Evolutionary conservation across 2,888 invertebrate genomes (phyloP), one percentile per base, ranked within the genome.

Genomic region (Serrognathus titanus): DNA sequence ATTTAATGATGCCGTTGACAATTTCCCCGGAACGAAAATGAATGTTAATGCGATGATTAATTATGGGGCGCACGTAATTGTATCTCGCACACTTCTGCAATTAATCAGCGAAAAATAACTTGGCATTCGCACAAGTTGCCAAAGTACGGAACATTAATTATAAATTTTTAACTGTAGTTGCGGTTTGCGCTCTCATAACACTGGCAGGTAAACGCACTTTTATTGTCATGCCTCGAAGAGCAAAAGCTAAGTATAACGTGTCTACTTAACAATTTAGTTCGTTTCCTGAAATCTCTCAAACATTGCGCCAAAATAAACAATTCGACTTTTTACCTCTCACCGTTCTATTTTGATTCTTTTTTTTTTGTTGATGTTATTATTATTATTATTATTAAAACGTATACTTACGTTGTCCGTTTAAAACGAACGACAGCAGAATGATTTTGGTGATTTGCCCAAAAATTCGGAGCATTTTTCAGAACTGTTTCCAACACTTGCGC

Each of bases 251-350:
- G 12, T 9, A 38, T 12, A 36, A 12, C 16, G 24, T 48, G 12
- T 16, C 56, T 51, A 45, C 47, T 52, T 52, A 56, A 56, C 51
- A 52, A 51, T 35, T 35, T 10, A 45, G 12, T 52, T 46, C 40
- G 51, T 48, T 55, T 43, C 46, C 46, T 51, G 48, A 58, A 58
- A 58, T 51, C 51, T 40, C 46, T 55, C 50, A 46, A 43, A 43
- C n/a, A 43, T 43, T 13, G 6, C 43, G 24, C 24, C 24, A 31
- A 31, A 31, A 31, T 31, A 31, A 31, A 31, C 24, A 31, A 31
- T 31, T 24, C 24, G 24, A 5, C 4, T 6, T 20, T 4, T 24
- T 31, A 31, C 24, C 24, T 31, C 24, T 31, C 24, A 3, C 24
- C 1, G 24, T 6, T 31, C 24, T 31, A 31, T 31, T 31, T 31